A percentile compares a stretch with the other conserved stretches of the same genome.
phyloP scores from a whole-genome alignment of 2,113 vertebrate species.

The Thamnophis sirtalis region DNA sequence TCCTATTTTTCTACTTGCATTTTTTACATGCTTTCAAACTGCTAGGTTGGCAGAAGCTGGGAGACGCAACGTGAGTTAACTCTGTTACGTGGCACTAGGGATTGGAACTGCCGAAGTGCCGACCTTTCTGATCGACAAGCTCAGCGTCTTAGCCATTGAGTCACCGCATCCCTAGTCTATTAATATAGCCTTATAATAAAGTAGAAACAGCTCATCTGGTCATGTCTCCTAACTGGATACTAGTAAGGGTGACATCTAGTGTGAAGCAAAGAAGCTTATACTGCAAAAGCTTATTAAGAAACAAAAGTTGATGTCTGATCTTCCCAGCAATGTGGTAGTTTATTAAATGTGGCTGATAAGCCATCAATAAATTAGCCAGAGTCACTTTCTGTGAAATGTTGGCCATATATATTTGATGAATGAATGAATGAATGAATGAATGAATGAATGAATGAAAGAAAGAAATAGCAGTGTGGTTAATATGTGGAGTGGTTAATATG shows the following conservation, averaged over 20 bases:
- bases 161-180: neutral
- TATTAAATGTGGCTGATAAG: neutral
- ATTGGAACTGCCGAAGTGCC: too few relatives aligned
- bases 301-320: neutral
- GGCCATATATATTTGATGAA: neutral
- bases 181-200: neutral
- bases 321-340: neutral
- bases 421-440: neutral
- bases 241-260: neutral
- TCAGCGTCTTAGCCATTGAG: too few relatives aligned
- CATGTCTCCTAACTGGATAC: neutral
- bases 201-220: neutral
- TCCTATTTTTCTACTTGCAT: too few relatives aligned
- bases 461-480: neutral
- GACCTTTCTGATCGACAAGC: too few relatives aligned
- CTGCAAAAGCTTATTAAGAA: neutral
- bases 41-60: too few relatives aligned
- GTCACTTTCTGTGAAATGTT: neutral
- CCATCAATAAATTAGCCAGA: neutral
- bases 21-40: too few relatives aligned
- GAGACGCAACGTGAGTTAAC: too few relatives aligned
- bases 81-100: too few relatives aligned
- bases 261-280: neutral
- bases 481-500: neutral
- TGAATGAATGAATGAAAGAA: neutral